Percentiles rank a stretch among this genome's conserved stretches.
phyloP scores from a whole-genome alignment of 2,797 vertebrate species.

The Mus minutoides region DNA sequence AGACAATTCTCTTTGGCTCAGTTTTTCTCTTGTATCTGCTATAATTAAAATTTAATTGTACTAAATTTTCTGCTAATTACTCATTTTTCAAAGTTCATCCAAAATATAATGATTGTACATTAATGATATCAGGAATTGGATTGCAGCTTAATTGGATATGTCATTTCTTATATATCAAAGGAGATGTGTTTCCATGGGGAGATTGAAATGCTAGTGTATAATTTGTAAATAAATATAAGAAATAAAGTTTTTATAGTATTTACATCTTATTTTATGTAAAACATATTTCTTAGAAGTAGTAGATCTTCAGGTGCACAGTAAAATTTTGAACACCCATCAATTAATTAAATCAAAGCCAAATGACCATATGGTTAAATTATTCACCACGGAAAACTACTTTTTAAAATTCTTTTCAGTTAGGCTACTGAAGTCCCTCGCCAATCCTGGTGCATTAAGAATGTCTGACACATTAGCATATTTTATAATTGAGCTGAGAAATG shows the following conservation, averaged over 20 bases:
- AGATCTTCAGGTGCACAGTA: constrained; percentile 63
- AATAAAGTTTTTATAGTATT: constrained; percentile 69
- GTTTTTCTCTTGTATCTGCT: not conserved
- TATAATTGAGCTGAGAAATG: constrained; percentile 75
- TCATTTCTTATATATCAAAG: constrained; percentile 22
- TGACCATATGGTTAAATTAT: constrained; percentile 77
- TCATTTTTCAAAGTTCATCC: constrained; percentile 62
- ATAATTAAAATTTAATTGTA: constrained; percentile 54
- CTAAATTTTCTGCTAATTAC: constrained; percentile 48
- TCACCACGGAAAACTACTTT: constrained; percentile 74
- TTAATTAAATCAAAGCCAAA: constrained; percentile 74
- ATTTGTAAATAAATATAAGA: constrained; percentile 64
- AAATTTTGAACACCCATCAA: constrained; percentile 60
- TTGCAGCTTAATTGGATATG: not conserved
- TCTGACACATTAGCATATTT: constrained; percentile 79
- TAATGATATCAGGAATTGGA: constrained; percentile 30
- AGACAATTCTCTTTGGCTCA: not conserved
- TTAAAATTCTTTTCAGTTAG: constrained; percentile 73
- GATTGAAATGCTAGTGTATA: constrained; percentile 47
- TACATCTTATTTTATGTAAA: constrained; percentile 61
- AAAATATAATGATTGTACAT: constrained; percentile 37
- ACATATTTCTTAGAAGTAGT: constrained; percentile 63
- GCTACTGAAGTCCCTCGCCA: constrained; percentile 39
- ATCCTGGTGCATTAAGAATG: constrained; percentile 69
- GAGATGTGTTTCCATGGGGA: constrained; percentile 74